Evolutionary conservation across 2,888 invertebrate species (phyloP).

Genomic region (Andrena trimmerana): DNA sequence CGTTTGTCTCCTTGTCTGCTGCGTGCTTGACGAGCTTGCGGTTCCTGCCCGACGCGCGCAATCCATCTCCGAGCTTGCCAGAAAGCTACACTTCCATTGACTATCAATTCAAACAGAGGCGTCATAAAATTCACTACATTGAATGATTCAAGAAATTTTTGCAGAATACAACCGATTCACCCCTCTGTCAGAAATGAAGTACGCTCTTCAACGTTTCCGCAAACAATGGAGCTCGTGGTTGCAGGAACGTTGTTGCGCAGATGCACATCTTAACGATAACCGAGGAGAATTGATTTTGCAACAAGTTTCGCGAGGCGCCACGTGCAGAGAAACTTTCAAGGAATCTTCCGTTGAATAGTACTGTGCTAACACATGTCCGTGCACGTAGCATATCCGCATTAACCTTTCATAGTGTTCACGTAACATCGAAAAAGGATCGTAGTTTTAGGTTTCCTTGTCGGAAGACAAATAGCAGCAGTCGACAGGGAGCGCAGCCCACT

Average conservation of each 20-base stretch:
- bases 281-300: background rate
- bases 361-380: conserved; percentile 35
- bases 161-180: too few relatives aligned
- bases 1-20: conserved; percentile 72
- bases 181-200: too few relatives aligned
- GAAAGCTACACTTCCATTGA: conserved; percentile 4
- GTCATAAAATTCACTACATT: too few relatives aligned
- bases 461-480: conserved; percentile 79
- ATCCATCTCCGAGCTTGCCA: conserved; percentile 61
- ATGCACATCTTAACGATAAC: too few relatives aligned
- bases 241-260: too few relatives aligned
- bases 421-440: conserved; percentile 73
- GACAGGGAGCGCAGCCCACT: conserved; percentile 79
- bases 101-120: background rate
- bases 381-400: conserved; percentile 65
- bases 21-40: conserved; percentile 73
- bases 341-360: conserved; percentile 32
- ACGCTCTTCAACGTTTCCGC: too few relatives aligned
- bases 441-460: conserved; percentile 76
- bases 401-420: conserved; percentile 73
- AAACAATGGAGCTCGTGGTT: too few relatives aligned
- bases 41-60: conserved; percentile 63
- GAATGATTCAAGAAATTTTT: too few relatives aligned
- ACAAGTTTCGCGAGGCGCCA: background rate
- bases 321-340: background rate